Evolutionary conservation across 2,113 vertebrate species (phyloP), one percentile per base, ranked within the genome.

Genomic region (Phylloscopus trochilus): DNA sequence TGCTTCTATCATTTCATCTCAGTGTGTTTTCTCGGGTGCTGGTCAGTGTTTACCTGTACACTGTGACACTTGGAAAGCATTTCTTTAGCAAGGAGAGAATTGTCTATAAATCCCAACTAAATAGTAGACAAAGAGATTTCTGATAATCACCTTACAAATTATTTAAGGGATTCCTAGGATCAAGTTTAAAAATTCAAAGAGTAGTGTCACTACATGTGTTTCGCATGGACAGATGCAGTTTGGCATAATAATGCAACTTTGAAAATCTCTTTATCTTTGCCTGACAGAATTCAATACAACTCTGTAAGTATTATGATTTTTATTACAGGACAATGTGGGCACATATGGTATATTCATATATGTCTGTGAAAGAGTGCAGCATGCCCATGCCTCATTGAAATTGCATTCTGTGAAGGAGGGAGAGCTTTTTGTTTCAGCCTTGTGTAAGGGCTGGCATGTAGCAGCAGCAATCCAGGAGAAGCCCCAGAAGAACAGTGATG

Each of bases 41-140:
- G 97, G 94, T 89, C 93, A 93, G 86, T 85, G 77, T 76, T 97
- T 78, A 70, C 68, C 49, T 20, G 4, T 72, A 74, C 66, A 37
- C 77, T 80, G 73, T 75, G 60, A 85, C 73, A 83, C 87, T 88
- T 95, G 72, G 53, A 77, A 95, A 92, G 60, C 46, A 43, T 90
- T 96, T 96, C 49, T 93, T 95, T 70, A 91, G 60, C 1, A 3
- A 70, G 59, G 59, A 93, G 63, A 90, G 93, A 94, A 93, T 93
- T 88, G 76, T 93, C 94, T 86, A 60, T 68, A 86, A 95, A 94
- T 90, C 41, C 20, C 56, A 74, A 11, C 60, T 89, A 95, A 95
- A 75, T 6, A 64, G 20, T 31, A 81, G 44, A 35, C 31, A 59
- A 70, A 92, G 92, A 83, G 64, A 90, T 93, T 90, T 92, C 83